These are phyloP conservation scores for Coenonympha glycerion DNA, from an alignment of 2,888 invertebrate genomes.

Conservation along the genomic window DNA sequence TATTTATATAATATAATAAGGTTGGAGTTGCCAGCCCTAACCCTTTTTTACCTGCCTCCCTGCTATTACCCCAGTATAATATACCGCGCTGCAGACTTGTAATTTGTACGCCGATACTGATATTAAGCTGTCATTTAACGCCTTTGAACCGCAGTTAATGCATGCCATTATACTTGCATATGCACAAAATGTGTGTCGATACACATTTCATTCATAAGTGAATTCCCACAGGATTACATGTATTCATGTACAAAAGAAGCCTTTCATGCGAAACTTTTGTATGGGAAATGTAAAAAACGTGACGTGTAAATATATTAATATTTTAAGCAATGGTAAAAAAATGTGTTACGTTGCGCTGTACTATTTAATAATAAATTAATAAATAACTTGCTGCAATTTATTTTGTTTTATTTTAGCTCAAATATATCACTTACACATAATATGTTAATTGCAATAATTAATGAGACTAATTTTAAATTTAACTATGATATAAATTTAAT, in stretches of 20 bases:
- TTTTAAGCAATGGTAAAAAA: no score
- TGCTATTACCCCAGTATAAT: not conserved
- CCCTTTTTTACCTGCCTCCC: not conserved
- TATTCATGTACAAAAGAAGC: not conserved
- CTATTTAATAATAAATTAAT: no score
- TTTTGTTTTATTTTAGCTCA: no score
- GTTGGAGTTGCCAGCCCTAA: not conserved
- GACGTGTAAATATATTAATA: no score
- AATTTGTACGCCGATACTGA: slow-evolving; percentile 20
- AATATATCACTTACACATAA: no score
- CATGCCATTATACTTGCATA: no score
- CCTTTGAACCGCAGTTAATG: slow-evolving; percentile 18
- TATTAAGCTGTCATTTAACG: slow-evolving; percentile 24
- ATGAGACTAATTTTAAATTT: no score
- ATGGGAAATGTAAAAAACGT: not conserved
- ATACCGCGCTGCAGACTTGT: slow-evolving; percentile 13
- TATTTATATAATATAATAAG: no score
- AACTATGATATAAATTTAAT: no score
- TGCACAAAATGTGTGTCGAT: not conserved
- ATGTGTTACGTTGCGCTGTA: no score
- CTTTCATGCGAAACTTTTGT: not conserved
- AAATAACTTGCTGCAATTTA: no score
- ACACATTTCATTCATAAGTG: not conserved
- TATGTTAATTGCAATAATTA: no score
- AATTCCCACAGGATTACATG: not conserved